Conservation (phyloP, 2,797 vertebrate species). For the Pempheris klunzingeri region DNA sequence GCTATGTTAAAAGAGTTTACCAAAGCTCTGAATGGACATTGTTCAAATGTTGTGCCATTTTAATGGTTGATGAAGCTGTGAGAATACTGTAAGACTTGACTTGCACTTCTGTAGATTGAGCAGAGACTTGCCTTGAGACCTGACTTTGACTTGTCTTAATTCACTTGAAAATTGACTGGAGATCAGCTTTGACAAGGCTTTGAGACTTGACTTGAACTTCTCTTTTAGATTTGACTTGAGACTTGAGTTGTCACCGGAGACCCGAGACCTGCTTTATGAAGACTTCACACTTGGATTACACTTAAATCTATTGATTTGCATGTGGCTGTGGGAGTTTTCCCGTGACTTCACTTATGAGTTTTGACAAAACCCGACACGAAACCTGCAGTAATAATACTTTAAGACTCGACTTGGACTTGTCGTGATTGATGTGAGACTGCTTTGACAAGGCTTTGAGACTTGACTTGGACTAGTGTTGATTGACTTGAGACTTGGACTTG, state of each 20-base stretch:
- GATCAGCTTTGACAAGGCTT: not conserved
- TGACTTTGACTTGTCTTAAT: not conserved
- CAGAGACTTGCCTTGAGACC: no score
- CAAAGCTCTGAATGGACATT: not conserved
- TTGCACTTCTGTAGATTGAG: not conserved
- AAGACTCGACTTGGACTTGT: not conserved
- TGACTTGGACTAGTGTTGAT: not conserved
- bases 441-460: not conserved
- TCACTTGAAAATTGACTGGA: not conserved
- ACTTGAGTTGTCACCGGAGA: not conserved
- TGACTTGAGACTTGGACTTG: not conserved
- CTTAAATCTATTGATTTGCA: not conserved
- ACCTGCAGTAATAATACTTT: no score
- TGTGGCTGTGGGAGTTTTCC: no score
- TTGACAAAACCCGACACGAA: no score
- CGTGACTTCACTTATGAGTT: no score
- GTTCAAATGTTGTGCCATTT: not conserved
- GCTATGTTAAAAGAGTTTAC: no score
- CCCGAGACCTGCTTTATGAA: not conserved
- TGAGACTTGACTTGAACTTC: not conserved
- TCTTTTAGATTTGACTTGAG: not conserved
- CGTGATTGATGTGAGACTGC: no score
- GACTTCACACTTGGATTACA: not conserved
- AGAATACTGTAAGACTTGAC: not conserved
- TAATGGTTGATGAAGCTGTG: not conserved